These are phyloP conservation scores for Lochmaea crataegi DNA, from an alignment of 2,888 invertebrate species.

Conservation along the genomic window DNA sequence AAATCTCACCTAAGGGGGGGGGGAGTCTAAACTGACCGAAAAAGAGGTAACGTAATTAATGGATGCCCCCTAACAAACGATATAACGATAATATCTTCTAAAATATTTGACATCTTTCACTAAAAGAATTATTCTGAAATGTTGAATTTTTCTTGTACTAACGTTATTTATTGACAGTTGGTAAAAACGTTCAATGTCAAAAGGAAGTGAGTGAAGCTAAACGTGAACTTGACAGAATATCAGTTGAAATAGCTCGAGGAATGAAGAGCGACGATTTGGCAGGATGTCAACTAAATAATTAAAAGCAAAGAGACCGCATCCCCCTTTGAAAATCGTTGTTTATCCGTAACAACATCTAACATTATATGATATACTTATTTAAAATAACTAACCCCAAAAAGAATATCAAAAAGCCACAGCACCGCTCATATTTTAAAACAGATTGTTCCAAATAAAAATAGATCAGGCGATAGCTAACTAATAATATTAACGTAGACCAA, in stretches of 20 bases:
- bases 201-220: neutral
- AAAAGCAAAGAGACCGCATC: constrained; percentile 33
- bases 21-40: too few species aligned
- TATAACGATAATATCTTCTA: too few species aligned
- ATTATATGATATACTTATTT: constrained; percentile 18
- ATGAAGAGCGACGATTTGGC: constrained; percentile 20
- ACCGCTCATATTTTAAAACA: neutral
- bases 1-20: too few species aligned
- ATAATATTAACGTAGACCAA: neutral
- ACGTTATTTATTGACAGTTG: neutral
- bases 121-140: too few species aligned
- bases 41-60: too few species aligned
- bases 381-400: constrained; percentile 19
- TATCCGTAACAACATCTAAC: constrained; percentile 27
- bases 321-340: constrained; percentile 33
- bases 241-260: constrained; percentile 5
- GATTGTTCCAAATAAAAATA: neutral
- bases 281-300: constrained; percentile 29
- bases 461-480: neutral
- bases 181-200: neutral
- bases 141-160: too few species aligned
- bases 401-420: constrained; percentile 11
- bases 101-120: too few species aligned
- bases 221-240: constrained; percentile 6
- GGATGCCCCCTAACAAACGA: too few species aligned